These are phyloP conservation scores for Pinctada fucata DNA, from an alignment of 2,888 invertebrate species.

Conservation along the genomic window DNA sequence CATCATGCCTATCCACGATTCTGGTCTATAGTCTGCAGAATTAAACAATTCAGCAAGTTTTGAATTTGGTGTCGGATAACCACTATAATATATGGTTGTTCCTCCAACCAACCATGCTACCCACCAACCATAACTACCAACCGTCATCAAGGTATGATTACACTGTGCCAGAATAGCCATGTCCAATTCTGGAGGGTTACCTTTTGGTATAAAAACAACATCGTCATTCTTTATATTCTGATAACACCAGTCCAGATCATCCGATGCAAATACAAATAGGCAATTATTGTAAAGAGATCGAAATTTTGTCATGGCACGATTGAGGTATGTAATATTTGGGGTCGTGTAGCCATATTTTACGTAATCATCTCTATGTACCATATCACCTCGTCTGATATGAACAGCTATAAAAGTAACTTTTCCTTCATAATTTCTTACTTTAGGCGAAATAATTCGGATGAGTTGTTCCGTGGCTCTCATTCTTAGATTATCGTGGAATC, in stretches of 20 bases:
- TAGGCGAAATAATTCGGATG: background rate
- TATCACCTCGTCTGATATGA: conserved; percentile 49
- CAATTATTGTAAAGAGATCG: conserved; percentile 24
- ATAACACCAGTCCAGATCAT: conserved; percentile 43
- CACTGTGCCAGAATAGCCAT: conserved; percentile 44
- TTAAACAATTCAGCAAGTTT: conserved; percentile 29
- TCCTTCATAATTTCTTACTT: background rate
- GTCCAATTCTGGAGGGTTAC: conserved; percentile 41
- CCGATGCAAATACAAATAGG: conserved; percentile 43
- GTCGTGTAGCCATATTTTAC: conserved; percentile 39
- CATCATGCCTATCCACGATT: conserved; percentile 39
- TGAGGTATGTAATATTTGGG: conserved; percentile 29
- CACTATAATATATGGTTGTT: conserved; percentile 40
- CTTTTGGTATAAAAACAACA: conserved; percentile 14
- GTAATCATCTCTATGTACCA: conserved; percentile 19
- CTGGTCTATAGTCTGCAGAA: conserved; percentile 33
- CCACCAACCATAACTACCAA: conserved; percentile 68
- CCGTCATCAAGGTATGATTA: conserved; percentile 77
- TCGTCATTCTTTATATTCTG: conserved; percentile 30
- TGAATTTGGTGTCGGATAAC: conserved; percentile 37
- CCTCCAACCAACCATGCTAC: conserved; percentile 60
- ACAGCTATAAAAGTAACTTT: conserved; percentile 39
- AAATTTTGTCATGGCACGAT: conserved; percentile 35
- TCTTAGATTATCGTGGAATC: conserved; percentile 24
- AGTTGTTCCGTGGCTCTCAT: conserved; percentile 27